Base-by-base conservation (phyloP, 30 jellyfish, hydroid and myxozoan genomes). In the Aurelia sp. region DNA sequence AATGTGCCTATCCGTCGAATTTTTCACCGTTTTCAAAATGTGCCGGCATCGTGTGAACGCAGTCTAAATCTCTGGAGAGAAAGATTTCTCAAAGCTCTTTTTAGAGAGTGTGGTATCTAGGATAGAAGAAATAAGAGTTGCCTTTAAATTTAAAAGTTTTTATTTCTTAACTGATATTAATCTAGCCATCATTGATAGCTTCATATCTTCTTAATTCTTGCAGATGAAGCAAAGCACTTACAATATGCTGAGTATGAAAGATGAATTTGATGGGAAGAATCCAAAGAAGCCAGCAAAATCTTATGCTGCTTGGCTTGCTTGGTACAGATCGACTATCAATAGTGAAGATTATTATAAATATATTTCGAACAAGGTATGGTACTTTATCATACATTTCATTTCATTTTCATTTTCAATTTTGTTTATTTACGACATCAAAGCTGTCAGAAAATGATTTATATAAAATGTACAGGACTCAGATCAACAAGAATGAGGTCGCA, bases 261-360 rank as follows among this genome's bases (percentile, higher is more conserved):
- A 24, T 48, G 64, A 57, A 5, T 72, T 22, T 22, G 84, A 61
- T 21, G 40, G 53, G 55, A 27, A 63, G 35, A 40, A 52, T 50
- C 81, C 50, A 19, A 72, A 67, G 53, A 82, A 93, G 35, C 83
- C 88, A 9, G 59, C 81, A 13, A 87, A 93, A 31, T 65, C 91
- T 10, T 93, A 86, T 38, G 74, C 97, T 13, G 85, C 98, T 2
- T 93, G 98, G 98, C 66, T 93, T 33, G 93, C 98, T 3, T 93
- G 97, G 98, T 93, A 92, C 88, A 82, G 92, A 69, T 76, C 96
- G 13, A 88, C 97, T 10, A 70, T 93, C 13, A 83, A 77, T 81
- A 50, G 87, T 22, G 98, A 93, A 20, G 98, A 93, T 83, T 93
- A 73, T 65, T 65, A 41, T 58, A 93, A 93, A 79, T 93, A 67